These are phyloP conservation scores for Dicranocentrus wangi DNA, from an alignment of 2,888 invertebrate species.

Conservation along the genomic window DNA sequence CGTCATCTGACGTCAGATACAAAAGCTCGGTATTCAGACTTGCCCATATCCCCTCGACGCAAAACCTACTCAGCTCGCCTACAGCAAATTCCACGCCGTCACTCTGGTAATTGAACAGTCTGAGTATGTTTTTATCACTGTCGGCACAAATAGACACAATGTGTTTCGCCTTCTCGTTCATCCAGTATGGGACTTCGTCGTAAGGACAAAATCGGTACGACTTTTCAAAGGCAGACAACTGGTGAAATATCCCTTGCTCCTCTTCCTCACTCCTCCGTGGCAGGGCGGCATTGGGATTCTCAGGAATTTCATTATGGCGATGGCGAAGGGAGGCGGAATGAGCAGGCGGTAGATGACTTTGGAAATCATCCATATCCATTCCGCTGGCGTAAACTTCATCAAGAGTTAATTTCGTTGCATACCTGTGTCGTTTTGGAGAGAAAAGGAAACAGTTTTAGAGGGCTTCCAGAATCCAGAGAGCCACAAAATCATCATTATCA, in stretches of 20 bases:
- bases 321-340: constrained; percentile 17
- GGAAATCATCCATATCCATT: constrained; percentile 33
- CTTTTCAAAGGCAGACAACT: constrained; percentile 69
- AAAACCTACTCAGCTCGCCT: constrained; percentile 68
- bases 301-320: constrained; percentile 10
- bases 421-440: constrained; percentile 73
- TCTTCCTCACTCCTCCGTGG: constrained; percentile 45
- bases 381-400: constrained; percentile 75
- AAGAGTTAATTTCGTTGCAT: constrained; percentile 76
- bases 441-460: background rate
- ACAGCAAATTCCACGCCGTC: constrained; percentile 69
- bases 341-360: no score
- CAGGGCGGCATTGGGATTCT: constrained; percentile 23
- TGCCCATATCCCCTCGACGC: constrained; percentile 75
- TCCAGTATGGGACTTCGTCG: constrained; percentile 66
- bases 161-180: constrained; percentile 56
- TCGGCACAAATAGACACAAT: constrained; percentile 53
- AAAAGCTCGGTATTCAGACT: constrained; percentile 76
- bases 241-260: constrained; percentile 67
- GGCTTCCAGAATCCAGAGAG: no score
- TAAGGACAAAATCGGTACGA: constrained; percentile 67
- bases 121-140: constrained; percentile 52
- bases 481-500: no score
- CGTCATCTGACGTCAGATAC: constrained; percentile 77
- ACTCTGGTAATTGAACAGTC: constrained; percentile 67